These are phyloP conservation scores for Trigoniulus corallinus DNA, from an alignment of 1,140 invertebrate genomes.

Conservation along the genomic window DNA sequence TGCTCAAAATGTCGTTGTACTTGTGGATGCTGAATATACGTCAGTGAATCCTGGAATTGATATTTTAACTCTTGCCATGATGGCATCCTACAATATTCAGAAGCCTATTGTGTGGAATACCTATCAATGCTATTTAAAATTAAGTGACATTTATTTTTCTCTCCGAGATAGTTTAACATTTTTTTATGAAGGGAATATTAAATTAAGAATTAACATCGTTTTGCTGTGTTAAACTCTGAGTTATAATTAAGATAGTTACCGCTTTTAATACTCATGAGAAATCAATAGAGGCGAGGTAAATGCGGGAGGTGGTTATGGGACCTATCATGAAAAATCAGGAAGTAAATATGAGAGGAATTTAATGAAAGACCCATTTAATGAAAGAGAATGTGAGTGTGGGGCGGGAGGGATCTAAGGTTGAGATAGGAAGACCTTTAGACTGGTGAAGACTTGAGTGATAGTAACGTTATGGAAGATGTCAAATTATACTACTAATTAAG, in stretches of 20 bases:
- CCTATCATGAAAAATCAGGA: no score
- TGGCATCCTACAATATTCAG: slow-evolving; percentile 20
- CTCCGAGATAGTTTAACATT: no score
- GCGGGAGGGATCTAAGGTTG: no score
- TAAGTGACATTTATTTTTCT: slow-evolving; percentile 10
- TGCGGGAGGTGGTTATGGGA: not conserved
- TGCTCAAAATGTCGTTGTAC: slow-evolving; percentile 13
- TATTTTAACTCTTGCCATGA: slow-evolving; percentile 20
- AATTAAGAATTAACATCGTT: not conserved
- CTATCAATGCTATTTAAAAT: slow-evolving; percentile 25
- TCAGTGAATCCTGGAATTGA: slow-evolving; percentile 24
- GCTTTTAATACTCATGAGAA: no score
- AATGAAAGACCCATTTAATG: no score
- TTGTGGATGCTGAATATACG: slow-evolving; percentile 26
- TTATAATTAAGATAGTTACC: not conserved
- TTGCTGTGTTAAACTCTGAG: slow-evolving; percentile 1
- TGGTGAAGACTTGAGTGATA: no score
- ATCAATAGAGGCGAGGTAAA: not conserved
- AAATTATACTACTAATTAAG: no score
- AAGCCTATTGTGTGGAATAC: slow-evolving; percentile 19
- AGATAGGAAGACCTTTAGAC: no score
- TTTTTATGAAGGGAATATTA: no score
- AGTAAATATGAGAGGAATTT: no score
- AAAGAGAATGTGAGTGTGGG: no score
- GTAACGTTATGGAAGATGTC: no score